Conservation (phyloP, 1,140 invertebrate species). For the Lanistes nyassanus region DNA sequence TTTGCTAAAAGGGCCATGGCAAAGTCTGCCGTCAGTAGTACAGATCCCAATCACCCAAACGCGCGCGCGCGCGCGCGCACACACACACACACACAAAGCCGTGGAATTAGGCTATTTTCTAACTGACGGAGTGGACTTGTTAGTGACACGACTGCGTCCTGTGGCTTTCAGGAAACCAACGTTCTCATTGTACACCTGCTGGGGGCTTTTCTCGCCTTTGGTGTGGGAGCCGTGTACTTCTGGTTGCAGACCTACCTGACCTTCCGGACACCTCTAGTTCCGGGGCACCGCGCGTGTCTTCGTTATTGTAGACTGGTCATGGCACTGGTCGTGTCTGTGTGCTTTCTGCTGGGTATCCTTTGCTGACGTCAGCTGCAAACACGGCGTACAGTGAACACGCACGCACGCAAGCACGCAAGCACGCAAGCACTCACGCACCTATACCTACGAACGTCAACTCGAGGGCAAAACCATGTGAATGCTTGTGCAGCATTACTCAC, state of each 20-base stretch:
- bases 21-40: too few relatives aligned
- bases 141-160: background rate
- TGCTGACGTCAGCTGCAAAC: background rate
- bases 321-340: background rate
- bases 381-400: background rate
- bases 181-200: slow-evolving; percentile 77
- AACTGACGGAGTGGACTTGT: background rate
- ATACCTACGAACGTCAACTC: background rate
- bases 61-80: background rate
- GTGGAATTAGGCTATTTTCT: background rate
- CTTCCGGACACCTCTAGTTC: slow-evolving; percentile 7
- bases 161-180: slow-evolving; percentile 73
- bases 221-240: slow-evolving; percentile 25
- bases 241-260: slow-evolving; percentile 20
- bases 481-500: too few relatives aligned
- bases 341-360: slow-evolving; percentile 24
- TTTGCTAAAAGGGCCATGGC: background rate
- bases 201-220: slow-evolving; percentile 74
- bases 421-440: background rate
- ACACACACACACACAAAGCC: background rate
- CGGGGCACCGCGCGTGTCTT: slow-evolving; percentile 3
- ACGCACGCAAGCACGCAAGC: too few relatives aligned
- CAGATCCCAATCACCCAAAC: background rate
- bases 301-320: background rate
- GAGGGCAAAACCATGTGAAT: background rate